Conservation (phyloP, 2,888 invertebrate species). For the Minunthozetes semirufus region DNA sequence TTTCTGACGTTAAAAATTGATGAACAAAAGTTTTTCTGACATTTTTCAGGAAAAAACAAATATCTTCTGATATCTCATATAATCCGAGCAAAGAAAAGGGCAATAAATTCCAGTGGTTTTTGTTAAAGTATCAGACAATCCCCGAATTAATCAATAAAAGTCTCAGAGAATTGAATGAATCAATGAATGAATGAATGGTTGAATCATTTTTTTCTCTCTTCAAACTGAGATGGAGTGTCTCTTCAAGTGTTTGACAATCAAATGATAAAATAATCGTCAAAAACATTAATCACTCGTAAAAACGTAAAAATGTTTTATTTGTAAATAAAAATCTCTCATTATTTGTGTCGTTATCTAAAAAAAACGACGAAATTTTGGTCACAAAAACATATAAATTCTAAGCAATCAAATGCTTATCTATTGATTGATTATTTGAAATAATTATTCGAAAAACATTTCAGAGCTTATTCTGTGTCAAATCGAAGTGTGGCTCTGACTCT, state of each 20-base stretch:
- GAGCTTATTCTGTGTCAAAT: not conserved
- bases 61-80: not conserved
- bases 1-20: not conserved
- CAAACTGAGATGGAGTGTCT: not conserved
- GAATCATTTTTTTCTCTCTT: not conserved
- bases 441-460: not conserved
- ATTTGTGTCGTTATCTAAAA: not conserved
- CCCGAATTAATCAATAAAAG: not conserved
- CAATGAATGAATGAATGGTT: not conserved
- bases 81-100: not conserved
- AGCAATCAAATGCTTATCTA: not conserved
- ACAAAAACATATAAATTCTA: not conserved
- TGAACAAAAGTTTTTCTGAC: not conserved
- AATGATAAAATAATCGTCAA: not conserved
- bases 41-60: not conserved
- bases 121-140: not conserved
- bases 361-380: not conserved
- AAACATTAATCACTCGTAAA: not conserved
- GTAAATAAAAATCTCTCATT: not conserved
- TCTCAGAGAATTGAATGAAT: not conserved
- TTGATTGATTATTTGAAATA: not conserved
- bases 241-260: conserved; percentile 3
- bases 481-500: conserved; percentile 1
- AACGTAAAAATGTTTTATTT: not conserved
- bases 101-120: conserved; percentile 14